Conservation (phyloP, 2,888 invertebrate genomes). For the Stenolophus ochropezus region DNA sequence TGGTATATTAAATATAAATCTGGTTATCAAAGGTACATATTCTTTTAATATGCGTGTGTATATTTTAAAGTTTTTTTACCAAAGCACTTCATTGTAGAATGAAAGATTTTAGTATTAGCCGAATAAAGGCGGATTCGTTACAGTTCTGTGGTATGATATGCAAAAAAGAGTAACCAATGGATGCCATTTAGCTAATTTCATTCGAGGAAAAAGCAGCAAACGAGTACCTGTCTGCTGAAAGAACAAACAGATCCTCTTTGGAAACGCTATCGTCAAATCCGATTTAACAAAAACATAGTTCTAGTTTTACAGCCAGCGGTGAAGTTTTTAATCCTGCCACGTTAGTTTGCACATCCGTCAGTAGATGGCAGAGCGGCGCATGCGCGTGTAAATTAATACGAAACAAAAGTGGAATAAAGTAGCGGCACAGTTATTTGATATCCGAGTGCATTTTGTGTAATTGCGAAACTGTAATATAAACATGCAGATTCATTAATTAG, state of each 20-base stretch:
- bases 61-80: background rate
- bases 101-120: background rate
- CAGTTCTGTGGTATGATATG: background rate
- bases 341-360: background rate
- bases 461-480: conserved; percentile 56
- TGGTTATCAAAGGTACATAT: background rate
- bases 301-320: conserved; percentile 40
- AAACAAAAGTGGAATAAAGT: conserved; percentile 41
- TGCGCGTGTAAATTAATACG: conserved; percentile 1
- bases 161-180: background rate
- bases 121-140: background rate
- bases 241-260: conserved; percentile 42
- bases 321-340: conserved; percentile 47
- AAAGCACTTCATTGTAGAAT: background rate
- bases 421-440: conserved; percentile 44
- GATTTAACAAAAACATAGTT: conserved; percentile 53
- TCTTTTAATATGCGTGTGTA: background rate
- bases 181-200: conserved; percentile 32
- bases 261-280: conserved; percentile 35
- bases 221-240: conserved; percentile 2
- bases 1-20: background rate
- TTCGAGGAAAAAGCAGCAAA: conserved; percentile 16
- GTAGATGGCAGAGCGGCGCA: background rate
- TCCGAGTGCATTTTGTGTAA: conserved; percentile 57
- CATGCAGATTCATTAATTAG: conserved; percentile 58